Evolutionary conservation across 2,888 invertebrate species (phyloP).

Genomic region (Megastigmus dorsalis): DNA sequence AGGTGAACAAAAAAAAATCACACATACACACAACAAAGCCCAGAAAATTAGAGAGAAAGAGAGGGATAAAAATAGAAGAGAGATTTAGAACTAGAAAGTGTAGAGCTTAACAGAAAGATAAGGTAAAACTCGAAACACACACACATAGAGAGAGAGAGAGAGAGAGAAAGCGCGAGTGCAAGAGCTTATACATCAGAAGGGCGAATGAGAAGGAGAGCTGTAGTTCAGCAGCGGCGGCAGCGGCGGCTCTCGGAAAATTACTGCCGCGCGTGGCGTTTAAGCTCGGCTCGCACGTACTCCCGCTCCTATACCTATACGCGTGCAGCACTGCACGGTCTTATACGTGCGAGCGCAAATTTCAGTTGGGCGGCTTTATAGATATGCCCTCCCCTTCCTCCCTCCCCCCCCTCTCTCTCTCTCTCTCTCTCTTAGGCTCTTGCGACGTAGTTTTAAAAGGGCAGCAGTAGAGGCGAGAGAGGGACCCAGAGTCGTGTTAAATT

Average conservation of each 20-base stretch:
- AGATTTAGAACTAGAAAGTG: constrained; percentile 49
- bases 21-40: constrained; percentile 19
- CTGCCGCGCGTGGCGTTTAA: constrained; percentile 46
- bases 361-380: constrained; percentile 30
- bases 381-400: too few species aligned
- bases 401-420: too few species aligned
- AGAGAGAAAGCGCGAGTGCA: not conserved
- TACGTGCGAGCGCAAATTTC: constrained; percentile 42
- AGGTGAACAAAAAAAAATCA: constrained; percentile 2
- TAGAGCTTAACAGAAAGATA: constrained; percentile 43
- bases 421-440: not conserved
- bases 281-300: not conserved
- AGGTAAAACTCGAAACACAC: constrained; percentile 9
- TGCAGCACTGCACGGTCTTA: not conserved
- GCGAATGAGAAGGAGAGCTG: constrained; percentile 2
- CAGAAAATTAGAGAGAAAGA: constrained; percentile 19
- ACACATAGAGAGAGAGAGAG: not conserved
- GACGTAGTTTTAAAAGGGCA: not conserved
- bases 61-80: constrained; percentile 31
- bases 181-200: constrained; percentile 23
- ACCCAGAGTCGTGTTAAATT: constrained; percentile 58
- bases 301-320: too few species aligned
- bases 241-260: constrained; percentile 39
- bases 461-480: too few species aligned
- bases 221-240: too few species aligned